A percentile compares a stretch with the other conserved stretches of the same genome.
Conservation (phyloP, 2,113 vertebrate genomes). For the Siphamia tubifer region DNA sequence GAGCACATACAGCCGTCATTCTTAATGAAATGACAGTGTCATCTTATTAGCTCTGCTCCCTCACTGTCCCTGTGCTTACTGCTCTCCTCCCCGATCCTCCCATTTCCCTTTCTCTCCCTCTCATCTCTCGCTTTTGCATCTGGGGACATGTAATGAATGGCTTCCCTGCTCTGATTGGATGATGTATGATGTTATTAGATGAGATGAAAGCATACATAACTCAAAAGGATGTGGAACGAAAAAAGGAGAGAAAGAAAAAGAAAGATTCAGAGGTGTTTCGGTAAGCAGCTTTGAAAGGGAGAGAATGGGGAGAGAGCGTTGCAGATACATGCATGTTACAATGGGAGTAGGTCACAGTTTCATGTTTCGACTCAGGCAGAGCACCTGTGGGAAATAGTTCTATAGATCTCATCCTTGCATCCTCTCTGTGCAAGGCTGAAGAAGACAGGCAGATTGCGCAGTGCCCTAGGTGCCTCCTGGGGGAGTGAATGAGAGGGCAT, state of each 20-base stretch:
- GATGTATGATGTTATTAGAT: slow-evolving; percentile 66
- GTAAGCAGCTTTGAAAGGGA: slow-evolving; percentile 51
- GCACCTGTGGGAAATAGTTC: slow-evolving; percentile 57
- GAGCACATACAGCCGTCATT: slow-evolving; percentile 39
- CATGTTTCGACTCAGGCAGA: slow-evolving; percentile 63
- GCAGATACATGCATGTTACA: slow-evolving; percentile 46
- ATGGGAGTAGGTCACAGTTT: slow-evolving; percentile 68
- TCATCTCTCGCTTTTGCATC: slow-evolving; percentile 31
- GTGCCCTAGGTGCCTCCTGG: slow-evolving; percentile 37
- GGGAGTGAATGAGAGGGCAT: slow-evolving; percentile 33
- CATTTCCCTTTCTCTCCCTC: slow-evolving; percentile 28
- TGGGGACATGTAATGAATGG: slow-evolving; percentile 59
- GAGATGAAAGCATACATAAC: slow-evolving; percentile 62
- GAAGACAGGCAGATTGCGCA: slow-evolving; percentile 55
- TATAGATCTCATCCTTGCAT: slow-evolving; percentile 55
- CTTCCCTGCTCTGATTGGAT: slow-evolving; percentile 62
- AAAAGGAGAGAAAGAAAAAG: slow-evolving; percentile 6
- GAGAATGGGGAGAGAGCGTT: slow-evolving; percentile 14
- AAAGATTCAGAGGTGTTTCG: slow-evolving; percentile 57
- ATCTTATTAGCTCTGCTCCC: slow-evolving; percentile 20
- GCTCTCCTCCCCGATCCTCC: slow-evolving; percentile 29
- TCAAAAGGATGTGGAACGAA: slow-evolving; percentile 54
- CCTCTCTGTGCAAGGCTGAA: slow-evolving; percentile 12
- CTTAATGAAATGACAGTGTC: slow-evolving; percentile 54
- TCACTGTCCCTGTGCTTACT: slow-evolving; percentile 30